A percentile compares a stretch with the other conserved stretches of the same genome.
phyloP scores from a whole-genome alignment of 2,797 vertebrate species.

The Macroramphosus scolopax region DNA sequence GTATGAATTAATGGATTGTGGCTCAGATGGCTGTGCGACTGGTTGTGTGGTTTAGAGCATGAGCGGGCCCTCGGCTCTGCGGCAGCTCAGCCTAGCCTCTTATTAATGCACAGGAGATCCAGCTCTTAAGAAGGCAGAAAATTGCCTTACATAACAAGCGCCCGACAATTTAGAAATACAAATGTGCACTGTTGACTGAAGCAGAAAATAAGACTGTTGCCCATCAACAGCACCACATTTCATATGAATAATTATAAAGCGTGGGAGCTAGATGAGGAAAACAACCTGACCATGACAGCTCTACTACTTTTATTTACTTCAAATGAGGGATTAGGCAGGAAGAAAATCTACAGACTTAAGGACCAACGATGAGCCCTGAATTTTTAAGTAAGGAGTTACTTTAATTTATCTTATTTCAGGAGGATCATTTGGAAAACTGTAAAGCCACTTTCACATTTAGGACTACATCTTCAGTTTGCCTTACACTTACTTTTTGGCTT shows the following conservation, averaged over 20 bases:
- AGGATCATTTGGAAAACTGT: constrained; percentile 40
- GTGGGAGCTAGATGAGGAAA: constrained; percentile 74
- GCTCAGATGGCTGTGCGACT: constrained; percentile 10
- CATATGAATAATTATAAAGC: constrained; percentile 86
- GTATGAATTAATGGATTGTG: constrained; percentile 34
- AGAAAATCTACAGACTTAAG: constrained; percentile 71
- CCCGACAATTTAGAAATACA: constrained; percentile 86
- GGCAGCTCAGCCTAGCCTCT: constrained; percentile 65
- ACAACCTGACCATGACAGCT: constrained; percentile 80
- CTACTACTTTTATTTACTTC: constrained; percentile 82
- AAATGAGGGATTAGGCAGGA: constrained; percentile 80
- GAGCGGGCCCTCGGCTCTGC: constrained; percentile 61
- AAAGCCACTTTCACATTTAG: constrained; percentile 49
- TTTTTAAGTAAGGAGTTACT: constrained; percentile 64
- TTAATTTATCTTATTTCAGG: constrained; percentile 60
- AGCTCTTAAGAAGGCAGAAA: constrained; percentile 86
- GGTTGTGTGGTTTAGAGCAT: constrained; percentile 55
- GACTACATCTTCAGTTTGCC: constrained; percentile 38
- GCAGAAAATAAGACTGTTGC: constrained; percentile 99
- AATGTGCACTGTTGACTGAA: constrained; percentile 99
- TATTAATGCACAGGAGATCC: constrained; percentile 81
- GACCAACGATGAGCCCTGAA: constrained; percentile 63
- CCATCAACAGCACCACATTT: constrained; percentile 95
- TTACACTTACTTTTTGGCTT: constrained; percentile 45
- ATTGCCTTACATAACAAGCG: constrained; percentile 85